phyloP scores from a whole-genome alignment of 1,140 invertebrate genomes.

The Aradophagus sp. region DNA sequence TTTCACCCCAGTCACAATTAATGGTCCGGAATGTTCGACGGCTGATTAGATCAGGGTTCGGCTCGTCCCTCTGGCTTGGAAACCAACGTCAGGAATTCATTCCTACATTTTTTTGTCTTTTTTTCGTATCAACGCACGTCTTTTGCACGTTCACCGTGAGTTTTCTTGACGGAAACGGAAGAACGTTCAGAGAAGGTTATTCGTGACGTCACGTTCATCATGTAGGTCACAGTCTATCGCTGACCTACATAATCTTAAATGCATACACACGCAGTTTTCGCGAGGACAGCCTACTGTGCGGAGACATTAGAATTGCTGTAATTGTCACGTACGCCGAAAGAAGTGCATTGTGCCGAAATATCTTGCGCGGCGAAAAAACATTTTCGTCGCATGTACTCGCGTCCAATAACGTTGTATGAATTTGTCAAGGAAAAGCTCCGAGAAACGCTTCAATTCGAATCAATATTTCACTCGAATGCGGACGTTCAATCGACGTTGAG shows the following conservation, averaged over 20 bases:
- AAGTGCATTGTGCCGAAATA: conserved; percentile 26
- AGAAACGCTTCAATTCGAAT: too few species aligned
- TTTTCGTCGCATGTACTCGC: too few species aligned
- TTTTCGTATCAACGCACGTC: background rate
- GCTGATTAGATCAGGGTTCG: too few species aligned
- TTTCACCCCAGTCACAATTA: too few species aligned
- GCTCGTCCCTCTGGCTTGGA: too few species aligned
- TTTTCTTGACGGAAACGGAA: conserved; percentile 49
- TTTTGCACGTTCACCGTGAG: conserved; percentile 1
- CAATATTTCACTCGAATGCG: too few species aligned
- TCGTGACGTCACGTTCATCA: conserved; percentile 69
- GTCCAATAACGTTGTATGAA: too few species aligned
- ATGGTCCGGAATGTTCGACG: too few species aligned
- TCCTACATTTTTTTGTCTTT: too few species aligned
- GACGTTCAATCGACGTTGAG: too few species aligned
- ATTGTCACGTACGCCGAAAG: conserved; percentile 52
- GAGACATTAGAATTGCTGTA: conserved; percentile 43
- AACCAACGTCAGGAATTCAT: too few species aligned
- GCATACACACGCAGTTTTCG: conserved; percentile 55
- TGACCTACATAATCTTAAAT: conserved; percentile 66
- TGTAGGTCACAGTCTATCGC: conserved; percentile 69
- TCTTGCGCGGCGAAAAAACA: conserved; percentile 19
- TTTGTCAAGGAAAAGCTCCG: too few species aligned
- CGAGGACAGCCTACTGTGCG: conserved; percentile 43
- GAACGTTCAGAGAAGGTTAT: conserved; percentile 47